Evolutionary conservation across 2,797 vertebrate species (phyloP).

Genomic region (Rhabdophis nuchalis): DNA sequence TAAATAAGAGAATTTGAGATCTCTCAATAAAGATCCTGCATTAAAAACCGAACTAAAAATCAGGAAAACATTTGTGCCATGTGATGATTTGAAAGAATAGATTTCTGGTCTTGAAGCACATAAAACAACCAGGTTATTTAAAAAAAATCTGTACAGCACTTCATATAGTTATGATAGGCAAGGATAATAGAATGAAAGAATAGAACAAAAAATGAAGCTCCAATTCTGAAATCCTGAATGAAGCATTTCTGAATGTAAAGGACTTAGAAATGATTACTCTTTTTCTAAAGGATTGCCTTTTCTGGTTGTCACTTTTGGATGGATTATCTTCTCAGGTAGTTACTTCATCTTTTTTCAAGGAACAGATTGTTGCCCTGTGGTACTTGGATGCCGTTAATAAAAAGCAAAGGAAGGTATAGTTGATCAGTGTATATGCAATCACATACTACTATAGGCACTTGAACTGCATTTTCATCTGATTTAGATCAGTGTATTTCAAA

Average conservation of each 20-base stretch:
- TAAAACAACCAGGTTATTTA: not conserved
- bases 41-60: not conserved
- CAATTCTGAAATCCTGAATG: not conserved
- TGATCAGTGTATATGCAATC: not conserved
- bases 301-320: not conserved
- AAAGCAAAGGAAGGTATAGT: not conserved
- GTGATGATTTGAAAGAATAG: not conserved
- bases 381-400: not conserved
- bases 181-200: not conserved
- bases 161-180: not conserved
- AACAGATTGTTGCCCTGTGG: not conserved
- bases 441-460: not conserved
- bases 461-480: not conserved
- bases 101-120: not conserved
- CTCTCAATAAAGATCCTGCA: not conserved
- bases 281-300: not conserved
- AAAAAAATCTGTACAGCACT: not conserved
- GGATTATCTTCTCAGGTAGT: not conserved
- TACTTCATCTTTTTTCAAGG: not conserved
- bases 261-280: not conserved
- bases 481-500: not conserved
- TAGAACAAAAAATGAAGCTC: not conserved
- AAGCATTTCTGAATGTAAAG: not conserved
- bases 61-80: not conserved
- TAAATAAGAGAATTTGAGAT: not conserved